These are phyloP conservation scores for Metopia argyrocephala DNA, from an alignment of 2,888 invertebrate genomes.

Conservation along the genomic window DNA sequence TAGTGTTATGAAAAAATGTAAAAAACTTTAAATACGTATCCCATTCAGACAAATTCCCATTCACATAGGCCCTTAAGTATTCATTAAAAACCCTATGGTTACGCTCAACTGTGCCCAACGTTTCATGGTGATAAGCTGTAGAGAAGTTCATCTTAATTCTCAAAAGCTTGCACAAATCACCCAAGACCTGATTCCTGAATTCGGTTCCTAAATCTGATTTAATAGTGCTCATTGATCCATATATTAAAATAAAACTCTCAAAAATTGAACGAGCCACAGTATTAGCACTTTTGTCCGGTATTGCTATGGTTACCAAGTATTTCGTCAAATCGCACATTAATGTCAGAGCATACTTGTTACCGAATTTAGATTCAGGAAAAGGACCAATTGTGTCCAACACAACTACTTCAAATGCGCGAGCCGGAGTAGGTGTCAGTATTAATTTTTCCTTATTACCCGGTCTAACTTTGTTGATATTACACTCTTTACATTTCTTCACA, in stretches of 20 bases:
- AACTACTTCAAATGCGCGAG: constrained; percentile 36
- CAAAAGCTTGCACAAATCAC: constrained; percentile 12
- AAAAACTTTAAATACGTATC: constrained; percentile 16
- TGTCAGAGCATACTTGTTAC: constrained; percentile 1
- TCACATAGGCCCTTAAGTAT: constrained; percentile 3
- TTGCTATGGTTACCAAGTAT: neutral
- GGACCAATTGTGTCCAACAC: constrained; percentile 61
- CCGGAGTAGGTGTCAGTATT: constrained; percentile 41
- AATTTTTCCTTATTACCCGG: constrained; percentile 43
- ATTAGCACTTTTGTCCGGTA: neutral
- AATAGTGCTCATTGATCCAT: neutral
- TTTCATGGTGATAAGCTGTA: constrained; percentile 15
- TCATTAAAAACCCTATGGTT: constrained; percentile 36
- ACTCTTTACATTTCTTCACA: constrained; percentile 41
- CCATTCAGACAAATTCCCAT: constrained; percentile 11
- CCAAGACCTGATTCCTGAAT: constrained; percentile 15
- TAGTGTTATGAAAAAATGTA: constrained; percentile 24
- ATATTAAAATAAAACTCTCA: constrained; percentile 6
- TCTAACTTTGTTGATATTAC: constrained; percentile 44
- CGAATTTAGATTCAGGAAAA: constrained; percentile 38
- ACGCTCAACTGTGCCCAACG: constrained; percentile 13
- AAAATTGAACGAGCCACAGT: neutral
- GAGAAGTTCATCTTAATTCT: constrained; percentile 2
- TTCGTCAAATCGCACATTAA: neutral
- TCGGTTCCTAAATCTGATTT: constrained; percentile 22